A percentile compares a stretch with the other conserved stretches of the same genome.
These are phyloP conservation scores for Vesta saturnalis DNA, from an alignment of 2,888 invertebrate species.

Conservation along the genomic window DNA sequence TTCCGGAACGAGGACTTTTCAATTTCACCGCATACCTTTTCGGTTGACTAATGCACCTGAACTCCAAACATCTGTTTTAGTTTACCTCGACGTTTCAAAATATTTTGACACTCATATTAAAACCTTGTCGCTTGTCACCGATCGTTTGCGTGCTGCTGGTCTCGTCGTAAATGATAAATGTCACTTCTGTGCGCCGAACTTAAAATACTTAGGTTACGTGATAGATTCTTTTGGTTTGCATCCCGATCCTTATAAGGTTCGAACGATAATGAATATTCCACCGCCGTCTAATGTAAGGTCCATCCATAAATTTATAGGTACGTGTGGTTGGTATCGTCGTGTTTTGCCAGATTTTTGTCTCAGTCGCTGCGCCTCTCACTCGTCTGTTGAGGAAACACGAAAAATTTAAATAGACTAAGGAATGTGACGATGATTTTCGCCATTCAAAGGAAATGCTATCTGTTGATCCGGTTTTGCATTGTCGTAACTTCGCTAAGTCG, in stretches of 20 bases:
- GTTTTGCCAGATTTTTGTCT: not conserved
- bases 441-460: not conserved
- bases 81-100: constrained; percentile 5
- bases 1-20: constrained; percentile 7
- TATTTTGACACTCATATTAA: not conserved
- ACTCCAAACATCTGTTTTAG: not conserved
- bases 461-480: constrained; percentile 14
- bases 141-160: not conserved
- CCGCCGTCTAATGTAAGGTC: constrained; percentile 16
- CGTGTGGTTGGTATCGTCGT: too few relatives aligned
- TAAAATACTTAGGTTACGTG: constrained; percentile 29
- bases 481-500: not conserved
- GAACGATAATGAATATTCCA: not conserved
- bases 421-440: constrained; percentile 7
- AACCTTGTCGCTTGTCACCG: not conserved
- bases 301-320: not conserved
- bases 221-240: constrained; percentile 21
- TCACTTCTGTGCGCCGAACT: constrained; percentile 10
- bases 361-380: not conserved
- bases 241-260: constrained; percentile 24
- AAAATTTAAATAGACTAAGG: constrained; percentile 6
- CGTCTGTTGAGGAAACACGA: not conserved
- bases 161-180: not conserved
- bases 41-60: constrained; percentile 1
- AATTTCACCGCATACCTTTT: not conserved